Base-by-base conservation (phyloP, 2,888 invertebrate genomes). In the Cheilosia vulpina region DNA sequence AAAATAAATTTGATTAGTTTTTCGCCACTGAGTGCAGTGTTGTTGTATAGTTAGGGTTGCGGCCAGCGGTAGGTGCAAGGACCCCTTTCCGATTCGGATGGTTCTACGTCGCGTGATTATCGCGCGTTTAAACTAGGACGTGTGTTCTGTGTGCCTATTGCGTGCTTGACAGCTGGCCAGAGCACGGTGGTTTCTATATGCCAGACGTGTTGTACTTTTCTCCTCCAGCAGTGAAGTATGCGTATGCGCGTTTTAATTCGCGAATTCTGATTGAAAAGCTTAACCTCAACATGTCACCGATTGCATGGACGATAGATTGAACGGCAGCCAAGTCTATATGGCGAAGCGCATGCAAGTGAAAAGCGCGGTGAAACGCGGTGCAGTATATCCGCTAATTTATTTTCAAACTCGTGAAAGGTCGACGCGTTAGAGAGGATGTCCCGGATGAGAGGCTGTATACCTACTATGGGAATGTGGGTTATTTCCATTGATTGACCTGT, bases 401-500 rank as follows among this genome's bases (percentile, higher is more conserved):
- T 77, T 81, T 72, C 81, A 66, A 84, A 66, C 62, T 73, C 73
- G 21, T 60, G 4, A 72, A 68, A 69, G 73, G 57, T 57, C 58
- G 63, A 34, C n/a, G 50, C 41, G 69, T 19, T n/a, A 13, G n/a
- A 21, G 58, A 60, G 34, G 47, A 38, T 45, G 50, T 34, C 34
- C 31, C 31, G 27, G 45, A 19, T 34, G 27, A 57, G 58, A 21
- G 60, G 78, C 55, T 50, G 58, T 27, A 31, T 31, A 24, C 43
- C 4, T 17, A 31, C 57, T 17, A 58, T 58, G 75, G 73, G 81
- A 58, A 76, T 79, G 85, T 85, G 85, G 81, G 81, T 58, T 85
- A 85, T 81, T 66, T 85, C 66, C 85, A 85, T 85, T 85, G 85
- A 85, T 85, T 85, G 81, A 85, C 81, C 85, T 81, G 77, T 85